Evolutionary conservation across 2,888 invertebrate genomes (phyloP).

Genomic region (Cryptus viduatorius): DNA sequence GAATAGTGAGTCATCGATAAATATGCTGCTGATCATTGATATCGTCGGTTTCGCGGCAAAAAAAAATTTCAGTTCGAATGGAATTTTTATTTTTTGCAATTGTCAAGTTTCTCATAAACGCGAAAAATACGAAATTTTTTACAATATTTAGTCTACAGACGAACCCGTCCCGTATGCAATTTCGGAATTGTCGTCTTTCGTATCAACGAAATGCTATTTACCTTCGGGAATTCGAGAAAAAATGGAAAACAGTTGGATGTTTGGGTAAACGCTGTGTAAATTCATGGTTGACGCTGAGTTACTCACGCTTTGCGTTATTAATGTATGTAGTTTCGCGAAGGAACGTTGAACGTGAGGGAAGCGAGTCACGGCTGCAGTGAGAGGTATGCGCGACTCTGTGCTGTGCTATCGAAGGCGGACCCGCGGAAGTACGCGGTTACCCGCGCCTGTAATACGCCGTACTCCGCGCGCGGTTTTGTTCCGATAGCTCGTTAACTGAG

Average conservation of each 20-base stretch:
- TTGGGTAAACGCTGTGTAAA: slow-evolving; percentile 11
- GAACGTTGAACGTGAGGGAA: slow-evolving; percentile 29
- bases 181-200: too few relatives aligned
- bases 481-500: slow-evolving; percentile 79
- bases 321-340: slow-evolving; percentile 18
- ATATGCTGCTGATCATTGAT: too few relatives aligned
- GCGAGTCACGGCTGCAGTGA: slow-evolving; percentile 13
- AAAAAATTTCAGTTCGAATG: too few relatives aligned
- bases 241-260: not conserved
- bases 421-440: slow-evolving; percentile 69
- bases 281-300: slow-evolving; percentile 32
- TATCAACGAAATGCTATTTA: too few relatives aligned
- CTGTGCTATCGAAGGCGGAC: slow-evolving; percentile 34
- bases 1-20: too few relatives aligned
- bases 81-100: too few relatives aligned
- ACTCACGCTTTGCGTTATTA: slow-evolving; percentile 9
- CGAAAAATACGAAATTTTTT: too few relatives aligned
- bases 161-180: too few relatives aligned
- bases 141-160: too few relatives aligned
- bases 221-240: too few relatives aligned
- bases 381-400: slow-evolving; percentile 34
- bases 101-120: too few relatives aligned
- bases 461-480: slow-evolving; percentile 72
- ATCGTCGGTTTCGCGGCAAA: too few relatives aligned
- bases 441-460: slow-evolving; percentile 61